These are phyloP conservation scores for Nannoperca obscura DNA, from an alignment of 2,797 vertebrate genomes.

Conservation along the genomic window DNA sequence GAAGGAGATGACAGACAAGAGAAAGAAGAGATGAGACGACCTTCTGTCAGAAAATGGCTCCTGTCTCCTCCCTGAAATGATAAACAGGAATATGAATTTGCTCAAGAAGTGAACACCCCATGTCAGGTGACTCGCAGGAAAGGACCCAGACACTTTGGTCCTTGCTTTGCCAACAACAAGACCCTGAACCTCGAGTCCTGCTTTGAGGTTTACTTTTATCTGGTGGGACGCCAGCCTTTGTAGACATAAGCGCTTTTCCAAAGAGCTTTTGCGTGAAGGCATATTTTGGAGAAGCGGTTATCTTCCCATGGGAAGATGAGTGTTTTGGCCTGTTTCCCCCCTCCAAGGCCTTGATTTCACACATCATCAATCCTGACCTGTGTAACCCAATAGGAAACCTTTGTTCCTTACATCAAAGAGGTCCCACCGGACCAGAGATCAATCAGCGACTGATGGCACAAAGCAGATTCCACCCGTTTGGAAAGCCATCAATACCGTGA, in stretches of 20 bases:
- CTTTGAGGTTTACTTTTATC: slow-evolving; percentile 45
- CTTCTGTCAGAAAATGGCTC: slow-evolving; percentile 32
- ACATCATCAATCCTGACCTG: slow-evolving; percentile 73
- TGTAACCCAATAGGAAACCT: slow-evolving; percentile 73
- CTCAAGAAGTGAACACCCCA: slow-evolving; percentile 4
- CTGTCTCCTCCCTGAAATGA: slow-evolving; percentile 41
- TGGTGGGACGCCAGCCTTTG: background rate
- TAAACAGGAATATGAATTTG: slow-evolving; percentile 26
- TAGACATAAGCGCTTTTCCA: slow-evolving; percentile 19
- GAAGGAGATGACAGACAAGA: too few relatives aligned
- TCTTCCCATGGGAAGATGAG: slow-evolving; percentile 43
- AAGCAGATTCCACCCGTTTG: slow-evolving; percentile 50
- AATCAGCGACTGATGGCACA: slow-evolving; percentile 61
- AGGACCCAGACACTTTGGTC: background rate
- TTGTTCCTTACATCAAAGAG: slow-evolving; percentile 77
- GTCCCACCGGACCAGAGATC: slow-evolving; percentile 64
- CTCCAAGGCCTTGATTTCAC: slow-evolving; percentile 62
- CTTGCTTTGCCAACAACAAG: slow-evolving; percentile 1
- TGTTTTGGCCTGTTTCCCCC: slow-evolving; percentile 32
- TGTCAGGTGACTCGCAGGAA: slow-evolving; percentile 14
- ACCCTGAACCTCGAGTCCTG: slow-evolving; percentile 4
- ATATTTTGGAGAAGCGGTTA: slow-evolving; percentile 20
- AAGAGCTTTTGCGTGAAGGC: background rate
- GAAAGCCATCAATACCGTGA: slow-evolving; percentile 59
- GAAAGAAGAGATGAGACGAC: slow-evolving; percentile 1